phyloP scores from a whole-genome alignment of 92 coral and sea anemone genomes.

The Muricea muricata region DNA sequence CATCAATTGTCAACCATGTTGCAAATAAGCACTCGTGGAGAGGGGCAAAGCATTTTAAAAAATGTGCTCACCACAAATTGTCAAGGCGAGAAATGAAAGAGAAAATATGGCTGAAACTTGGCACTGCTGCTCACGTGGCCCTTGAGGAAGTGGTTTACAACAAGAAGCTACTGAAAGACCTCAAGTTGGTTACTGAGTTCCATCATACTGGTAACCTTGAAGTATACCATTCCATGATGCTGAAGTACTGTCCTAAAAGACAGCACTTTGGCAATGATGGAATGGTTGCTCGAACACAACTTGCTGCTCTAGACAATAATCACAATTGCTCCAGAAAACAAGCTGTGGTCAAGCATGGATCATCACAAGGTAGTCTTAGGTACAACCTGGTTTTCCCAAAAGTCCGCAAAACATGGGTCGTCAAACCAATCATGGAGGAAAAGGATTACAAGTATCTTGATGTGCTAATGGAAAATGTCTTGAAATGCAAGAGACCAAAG shows the following conservation, averaged over 20 bases:
- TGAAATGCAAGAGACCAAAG: no score
- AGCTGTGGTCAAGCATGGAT: background rate
- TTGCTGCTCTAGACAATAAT: slow-evolving; percentile 69
- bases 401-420: slow-evolving; percentile 52
- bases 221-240: slow-evolving; percentile 51
- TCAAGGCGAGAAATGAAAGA: slow-evolving; percentile 41
- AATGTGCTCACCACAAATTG: slow-evolving; percentile 55
- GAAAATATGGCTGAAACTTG: slow-evolving; percentile 63
- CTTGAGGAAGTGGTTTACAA: slow-evolving; percentile 62
- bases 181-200: slow-evolving; percentile 55
- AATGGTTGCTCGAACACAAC: slow-evolving; percentile 66
- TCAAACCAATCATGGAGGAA: slow-evolving; percentile 43
- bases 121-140: slow-evolving; percentile 55
- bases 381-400: slow-evolving; percentile 56
- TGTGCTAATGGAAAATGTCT: slow-evolving; percentile 32
- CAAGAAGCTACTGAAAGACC: slow-evolving; percentile 57
- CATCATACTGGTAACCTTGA: slow-evolving; percentile 60
- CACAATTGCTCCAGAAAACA: background rate
- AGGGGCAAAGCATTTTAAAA: slow-evolving; percentile 45
- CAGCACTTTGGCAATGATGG: slow-evolving; percentile 55
- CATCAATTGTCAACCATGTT: slow-evolving; percentile 55
- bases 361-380: no score
- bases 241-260: slow-evolving; percentile 60
- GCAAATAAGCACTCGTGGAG: slow-evolving; percentile 51
- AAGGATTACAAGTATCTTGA: slow-evolving; percentile 26